phyloP scores from a whole-genome alignment of 2,797 vertebrate genomes.

The Myotis planiceps region DNA sequence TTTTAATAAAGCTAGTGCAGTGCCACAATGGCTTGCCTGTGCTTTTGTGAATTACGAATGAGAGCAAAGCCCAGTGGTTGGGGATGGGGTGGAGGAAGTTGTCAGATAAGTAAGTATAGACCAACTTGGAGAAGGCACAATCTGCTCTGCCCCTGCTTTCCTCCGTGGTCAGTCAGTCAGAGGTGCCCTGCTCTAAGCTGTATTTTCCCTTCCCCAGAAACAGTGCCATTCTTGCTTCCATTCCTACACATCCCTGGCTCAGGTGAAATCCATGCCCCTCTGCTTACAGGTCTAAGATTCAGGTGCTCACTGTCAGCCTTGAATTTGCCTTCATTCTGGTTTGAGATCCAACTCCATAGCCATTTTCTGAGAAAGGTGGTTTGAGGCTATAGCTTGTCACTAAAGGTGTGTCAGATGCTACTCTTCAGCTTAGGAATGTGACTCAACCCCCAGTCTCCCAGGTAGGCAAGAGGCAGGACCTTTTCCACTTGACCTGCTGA shows the following conservation, averaged over 20 bases:
- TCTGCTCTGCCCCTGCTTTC: not conserved
- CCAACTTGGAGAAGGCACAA: not conserved
- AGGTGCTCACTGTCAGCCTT: slow-evolving; percentile 22
- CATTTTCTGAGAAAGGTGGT: slow-evolving; percentile 50
- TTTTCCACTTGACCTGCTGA: not conserved
- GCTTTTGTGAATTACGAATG: not conserved
- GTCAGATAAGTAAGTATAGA: not conserved
- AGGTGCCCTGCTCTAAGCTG: not conserved
- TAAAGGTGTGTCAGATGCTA: not conserved
- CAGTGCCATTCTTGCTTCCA: not conserved
- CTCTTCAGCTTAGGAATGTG: not conserved
- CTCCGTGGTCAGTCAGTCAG: not conserved
- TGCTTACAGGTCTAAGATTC: not conserved
- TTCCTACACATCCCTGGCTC: not conserved
- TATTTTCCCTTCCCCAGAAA: not conserved
- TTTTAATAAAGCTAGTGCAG: slow-evolving; percentile 25
- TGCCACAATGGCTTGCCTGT: slow-evolving; percentile 23
- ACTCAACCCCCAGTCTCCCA: not conserved
- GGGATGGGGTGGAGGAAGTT: not conserved
- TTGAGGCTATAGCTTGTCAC: not conserved
- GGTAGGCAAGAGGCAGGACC: not conserved
- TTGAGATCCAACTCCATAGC: not conserved
- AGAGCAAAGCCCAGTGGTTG: not conserved
- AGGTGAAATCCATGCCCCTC: slow-evolving; percentile 26
- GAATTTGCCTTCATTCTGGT: not conserved